Conservation (phyloP, 2,888 invertebrate genomes). For the Andrena minutula region DNA sequence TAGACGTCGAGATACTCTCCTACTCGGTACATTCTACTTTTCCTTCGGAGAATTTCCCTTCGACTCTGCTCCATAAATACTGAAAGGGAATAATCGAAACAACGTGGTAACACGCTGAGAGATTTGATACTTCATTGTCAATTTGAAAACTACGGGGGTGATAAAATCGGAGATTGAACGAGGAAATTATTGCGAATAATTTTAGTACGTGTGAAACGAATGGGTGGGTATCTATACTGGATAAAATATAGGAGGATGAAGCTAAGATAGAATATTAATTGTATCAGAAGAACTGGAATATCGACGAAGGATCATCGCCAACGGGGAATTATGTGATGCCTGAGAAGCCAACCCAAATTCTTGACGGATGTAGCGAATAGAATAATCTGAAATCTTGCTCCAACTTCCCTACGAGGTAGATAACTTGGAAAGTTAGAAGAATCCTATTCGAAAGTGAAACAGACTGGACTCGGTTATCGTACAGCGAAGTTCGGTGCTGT, state of each 20-base stretch:
- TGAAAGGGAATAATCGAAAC: neutral
- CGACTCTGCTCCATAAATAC: neutral
- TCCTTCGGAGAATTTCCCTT: neutral
- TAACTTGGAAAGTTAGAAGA: conserved; percentile 28
- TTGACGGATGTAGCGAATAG: conserved; percentile 33
- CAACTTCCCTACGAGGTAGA: conserved; percentile 8
- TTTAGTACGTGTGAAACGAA: no score
- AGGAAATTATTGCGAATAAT: no score
- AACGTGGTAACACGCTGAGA: no score
- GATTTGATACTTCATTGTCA: no score
- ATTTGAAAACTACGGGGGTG: no score
- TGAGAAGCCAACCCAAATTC: conserved; percentile 15
- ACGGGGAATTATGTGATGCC: neutral
- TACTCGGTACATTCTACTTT: neutral
- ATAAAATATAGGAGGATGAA: neutral
- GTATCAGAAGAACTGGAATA: neutral
- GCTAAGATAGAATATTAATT: neutral
- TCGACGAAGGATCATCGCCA: neutral
- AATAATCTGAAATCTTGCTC: conserved; percentile 11
- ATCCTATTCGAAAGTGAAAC: conserved; percentile 34
- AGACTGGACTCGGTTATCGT: conserved; percentile 18
- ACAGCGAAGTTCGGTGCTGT: conserved; percentile 15
- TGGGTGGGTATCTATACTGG: neutral
- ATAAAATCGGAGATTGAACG: no score
- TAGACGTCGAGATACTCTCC: neutral